Evolutionary conservation across 2,888 invertebrate genomes (phyloP), one percentile per base, ranked within the genome.

Genomic region (Melinaea menophilus): DNA sequence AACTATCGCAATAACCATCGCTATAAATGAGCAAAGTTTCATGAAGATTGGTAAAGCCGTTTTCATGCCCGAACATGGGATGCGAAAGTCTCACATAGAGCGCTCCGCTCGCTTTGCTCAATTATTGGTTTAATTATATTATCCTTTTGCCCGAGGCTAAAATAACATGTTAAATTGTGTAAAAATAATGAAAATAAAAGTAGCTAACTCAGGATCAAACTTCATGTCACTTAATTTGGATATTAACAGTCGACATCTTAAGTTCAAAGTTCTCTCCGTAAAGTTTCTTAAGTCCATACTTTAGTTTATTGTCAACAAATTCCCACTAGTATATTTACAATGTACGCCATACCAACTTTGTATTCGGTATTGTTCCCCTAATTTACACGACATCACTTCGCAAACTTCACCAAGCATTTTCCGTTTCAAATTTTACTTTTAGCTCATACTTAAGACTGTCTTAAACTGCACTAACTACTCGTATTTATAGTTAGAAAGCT

Each of bases 381-480:
- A 79, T 79, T 78, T 76, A 77, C 76, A 76, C 74, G 73, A 75
- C 75, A 75, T 69, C 70, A 68, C 75, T 71, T 68, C 60, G 60
- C 62, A 65, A 69, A 69, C 63, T 71, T 68, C 54, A 61, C 55
- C 58, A 61, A 65, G 56, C 63, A 66, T 68, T 72, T 71, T 71
- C 71, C 67, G 67, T 71, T 72, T 69, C 69, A 71, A 74, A 68
- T 70, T 71, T 51, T 66, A 65, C 68, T 66, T 65, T 63, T 64
- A 58, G 31, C 31, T 58, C 58, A 55, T 46, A 64, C 58, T 11
- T 7, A 47, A 45, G 61, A 64, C 51, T 51, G n/a, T 33, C 11
- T 22, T 22, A 22, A 22, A 22, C 22, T 22, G 22, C 22, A 22
- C 22, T 22, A 22, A 1, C 22, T 22, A 22, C 22, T 22, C 22